These are phyloP conservation scores for Andricus curvator DNA, from an alignment of 2,888 invertebrate species.

Conservation along the genomic window DNA sequence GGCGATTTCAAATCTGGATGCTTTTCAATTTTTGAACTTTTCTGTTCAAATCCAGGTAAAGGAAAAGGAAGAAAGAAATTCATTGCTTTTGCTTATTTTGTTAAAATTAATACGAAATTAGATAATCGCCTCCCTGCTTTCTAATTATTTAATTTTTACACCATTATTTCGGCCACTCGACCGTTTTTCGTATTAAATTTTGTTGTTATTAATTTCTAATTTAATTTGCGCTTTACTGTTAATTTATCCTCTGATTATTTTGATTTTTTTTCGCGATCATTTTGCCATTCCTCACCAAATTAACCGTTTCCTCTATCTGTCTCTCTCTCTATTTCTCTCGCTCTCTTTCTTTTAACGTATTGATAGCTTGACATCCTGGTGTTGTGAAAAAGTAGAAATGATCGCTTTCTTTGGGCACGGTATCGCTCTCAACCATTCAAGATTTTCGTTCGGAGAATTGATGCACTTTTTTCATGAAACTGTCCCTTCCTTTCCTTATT, in stretches of 20 bases:
- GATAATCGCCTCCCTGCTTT: slow-evolving; percentile 14
- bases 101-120: background rate
- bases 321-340: slow-evolving; percentile 54
- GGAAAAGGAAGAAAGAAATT: background rate
- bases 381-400: slow-evolving; percentile 74
- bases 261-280: slow-evolving; percentile 66
- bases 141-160: background rate
- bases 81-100: background rate
- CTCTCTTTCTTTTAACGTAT: slow-evolving; percentile 62
- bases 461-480: slow-evolving; percentile 65
- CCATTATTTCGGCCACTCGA: slow-evolving; percentile 65
- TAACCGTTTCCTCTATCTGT: slow-evolving; percentile 65
- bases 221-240: slow-evolving; percentile 61
- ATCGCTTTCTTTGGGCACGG: slow-evolving; percentile 74
- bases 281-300: slow-evolving; percentile 61
- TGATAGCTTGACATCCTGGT: slow-evolving; percentile 75
- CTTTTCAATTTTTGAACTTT: background rate
- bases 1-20: background rate
- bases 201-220: slow-evolving; percentile 51
- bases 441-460: slow-evolving; percentile 59
- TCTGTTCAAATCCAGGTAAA: background rate
- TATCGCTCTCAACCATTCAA: slow-evolving; percentile 69
- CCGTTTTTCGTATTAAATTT: slow-evolving; percentile 55
- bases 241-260: slow-evolving; percentile 60
- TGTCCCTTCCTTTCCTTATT: slow-evolving; percentile 55